phyloP scores from a whole-genome alignment of 1,140 invertebrate species.

The Apis laboriosa region DNA sequence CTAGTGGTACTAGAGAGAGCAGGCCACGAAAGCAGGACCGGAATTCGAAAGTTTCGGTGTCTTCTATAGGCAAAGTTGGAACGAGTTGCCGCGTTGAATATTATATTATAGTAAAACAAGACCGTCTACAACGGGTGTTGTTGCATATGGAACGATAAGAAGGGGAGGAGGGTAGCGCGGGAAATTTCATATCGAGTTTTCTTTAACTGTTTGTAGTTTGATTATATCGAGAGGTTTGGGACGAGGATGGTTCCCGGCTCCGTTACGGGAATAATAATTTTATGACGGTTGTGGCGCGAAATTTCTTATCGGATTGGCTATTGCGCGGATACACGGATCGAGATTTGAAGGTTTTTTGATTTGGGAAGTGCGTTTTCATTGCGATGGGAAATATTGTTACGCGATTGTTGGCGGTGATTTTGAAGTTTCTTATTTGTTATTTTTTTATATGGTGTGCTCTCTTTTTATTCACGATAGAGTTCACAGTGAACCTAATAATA shows the following conservation, averaged over 20 bases:
- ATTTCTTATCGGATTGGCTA: background rate
- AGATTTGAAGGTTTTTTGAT: background rate
- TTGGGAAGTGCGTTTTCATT: background rate
- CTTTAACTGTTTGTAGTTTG: background rate
- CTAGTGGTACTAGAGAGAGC: background rate
- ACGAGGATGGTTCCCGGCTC: background rate
- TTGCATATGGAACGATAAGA: background rate
- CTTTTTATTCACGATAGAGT: too few species aligned
- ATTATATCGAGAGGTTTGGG: background rate
- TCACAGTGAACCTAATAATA: too few species aligned
- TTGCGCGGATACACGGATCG: too few species aligned
- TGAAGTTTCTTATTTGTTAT: too few species aligned
- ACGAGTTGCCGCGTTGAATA: background rate
- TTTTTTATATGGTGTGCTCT: too few species aligned
- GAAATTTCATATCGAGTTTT: background rate
- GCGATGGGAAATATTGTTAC: too few species aligned
- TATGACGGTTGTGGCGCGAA: too few species aligned
- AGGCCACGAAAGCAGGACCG: too few species aligned
- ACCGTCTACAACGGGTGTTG: background rate
- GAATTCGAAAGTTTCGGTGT: background rate
- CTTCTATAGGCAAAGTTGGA: background rate
- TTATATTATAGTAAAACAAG: conserved; percentile 7
- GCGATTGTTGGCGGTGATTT: background rate
- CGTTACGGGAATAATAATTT: conserved; percentile 7
- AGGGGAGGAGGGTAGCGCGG: background rate